Conservation (phyloP, 1,140 invertebrate genomes). For the Drosophila pallidifrons region DNA sequence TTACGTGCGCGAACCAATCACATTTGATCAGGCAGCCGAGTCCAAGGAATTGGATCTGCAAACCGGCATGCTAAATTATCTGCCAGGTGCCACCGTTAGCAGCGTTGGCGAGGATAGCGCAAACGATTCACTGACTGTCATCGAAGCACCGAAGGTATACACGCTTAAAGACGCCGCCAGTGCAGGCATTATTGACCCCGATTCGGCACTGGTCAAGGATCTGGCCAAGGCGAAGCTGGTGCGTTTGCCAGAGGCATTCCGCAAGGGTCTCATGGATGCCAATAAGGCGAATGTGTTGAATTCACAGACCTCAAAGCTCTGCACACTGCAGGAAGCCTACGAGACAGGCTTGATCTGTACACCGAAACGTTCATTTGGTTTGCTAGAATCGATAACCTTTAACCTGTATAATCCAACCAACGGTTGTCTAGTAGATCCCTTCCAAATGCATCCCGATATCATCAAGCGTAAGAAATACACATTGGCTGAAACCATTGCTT, state of each 20-base stretch:
- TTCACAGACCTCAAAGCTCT: constrained; percentile 92
- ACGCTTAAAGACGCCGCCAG: constrained; percentile 93
- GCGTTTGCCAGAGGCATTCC: constrained; percentile 93
- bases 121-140: constrained; percentile 69
- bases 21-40: constrained; percentile 92
- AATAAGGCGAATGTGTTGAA: constrained; percentile 94
- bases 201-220: constrained; percentile 95
- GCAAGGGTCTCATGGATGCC: constrained; percentile 93
- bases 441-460: constrained; percentile 88
- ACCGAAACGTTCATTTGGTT: constrained; percentile 90
- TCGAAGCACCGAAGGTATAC: constrained; percentile 86
- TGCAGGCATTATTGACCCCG: constrained; percentile 93
- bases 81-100: constrained; percentile 83
- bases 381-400: constrained; percentile 93
- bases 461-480: constrained; percentile 89
- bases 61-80: constrained; percentile 92
- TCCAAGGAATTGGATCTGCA: constrained; percentile 89
- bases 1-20: constrained; percentile 89
- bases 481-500: constrained; percentile 90
- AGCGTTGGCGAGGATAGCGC: constrained; percentile 52
- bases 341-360: constrained; percentile 91
- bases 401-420: constrained; percentile 93
- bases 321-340: constrained; percentile 90
- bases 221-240: constrained; percentile 92
- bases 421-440: constrained; percentile 93